phyloP scores from a whole-genome alignment of 2,113 vertebrate species.

The Dicentrarchus labrax region DNA sequence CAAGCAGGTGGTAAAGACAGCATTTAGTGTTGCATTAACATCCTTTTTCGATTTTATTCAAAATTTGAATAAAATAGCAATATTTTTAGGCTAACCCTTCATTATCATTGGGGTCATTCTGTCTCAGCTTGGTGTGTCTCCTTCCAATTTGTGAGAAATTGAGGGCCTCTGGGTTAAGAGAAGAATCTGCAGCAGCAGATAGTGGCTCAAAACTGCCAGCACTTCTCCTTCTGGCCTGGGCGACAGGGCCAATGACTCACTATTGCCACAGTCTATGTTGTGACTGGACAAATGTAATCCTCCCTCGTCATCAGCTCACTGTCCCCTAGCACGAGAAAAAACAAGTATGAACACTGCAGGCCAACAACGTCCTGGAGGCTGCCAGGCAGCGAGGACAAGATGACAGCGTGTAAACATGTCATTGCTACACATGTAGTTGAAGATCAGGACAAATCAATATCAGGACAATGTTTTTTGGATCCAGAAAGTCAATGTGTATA shows the following conservation, averaged over 20 bases:
- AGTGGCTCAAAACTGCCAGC: constrained; percentile 48
- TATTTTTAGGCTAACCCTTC: constrained; percentile 64
- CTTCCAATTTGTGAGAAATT: constrained; percentile 73
- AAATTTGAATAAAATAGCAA: constrained; percentile 59
- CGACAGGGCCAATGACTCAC: constrained; percentile 53
- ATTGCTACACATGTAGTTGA: background rate
- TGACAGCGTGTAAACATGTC: constrained; percentile 14
- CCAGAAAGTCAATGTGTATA: background rate
- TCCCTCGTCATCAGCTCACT: constrained; percentile 43
- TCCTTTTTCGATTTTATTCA: constrained; percentile 48
- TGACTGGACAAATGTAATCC: constrained; percentile 63
- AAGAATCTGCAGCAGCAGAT: constrained; percentile 70
- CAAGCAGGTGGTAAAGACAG: constrained; percentile 1
- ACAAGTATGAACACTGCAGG: constrained; percentile 24
- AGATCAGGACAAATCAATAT: constrained; percentile 4
- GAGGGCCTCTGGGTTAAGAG: constrained; percentile 68
- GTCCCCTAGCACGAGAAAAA: constrained; percentile 30
- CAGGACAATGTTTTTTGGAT: constrained; percentile 5
- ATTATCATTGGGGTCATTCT: constrained; percentile 70
- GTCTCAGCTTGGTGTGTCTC: constrained; percentile 53
- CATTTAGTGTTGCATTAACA: constrained; percentile 42
- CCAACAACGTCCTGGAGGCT: constrained; percentile 25
- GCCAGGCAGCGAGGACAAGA: constrained; percentile 10
- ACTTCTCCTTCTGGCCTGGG: constrained; percentile 29
- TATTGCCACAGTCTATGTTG: constrained; percentile 39